These are phyloP conservation scores for Cynopterus brachyotis DNA, from an alignment of 2,113 vertebrate genomes.

Conservation along the genomic window DNA sequence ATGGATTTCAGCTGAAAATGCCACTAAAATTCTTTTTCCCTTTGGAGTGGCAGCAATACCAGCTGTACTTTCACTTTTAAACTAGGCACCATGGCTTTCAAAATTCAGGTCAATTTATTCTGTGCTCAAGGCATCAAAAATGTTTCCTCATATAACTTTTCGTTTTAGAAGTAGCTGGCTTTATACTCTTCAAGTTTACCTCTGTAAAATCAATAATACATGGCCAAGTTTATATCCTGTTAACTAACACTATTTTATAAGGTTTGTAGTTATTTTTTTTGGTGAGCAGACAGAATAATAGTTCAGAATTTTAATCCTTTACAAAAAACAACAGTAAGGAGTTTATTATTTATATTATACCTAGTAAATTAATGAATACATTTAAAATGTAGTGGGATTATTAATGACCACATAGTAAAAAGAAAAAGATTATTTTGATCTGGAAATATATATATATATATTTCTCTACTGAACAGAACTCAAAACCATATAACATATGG, in stretches of 20 bases:
- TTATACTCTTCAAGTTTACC: neutral
- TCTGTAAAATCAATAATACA: neutral
- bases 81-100: neutral
- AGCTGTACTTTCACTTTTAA: neutral
- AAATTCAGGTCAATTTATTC: neutral
- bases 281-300: neutral
- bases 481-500: neutral
- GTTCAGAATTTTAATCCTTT: neutral
- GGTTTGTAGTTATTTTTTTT: neutral
- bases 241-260: neutral
- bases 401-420: neutral
- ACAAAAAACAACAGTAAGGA: neutral
- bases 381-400: conserved; percentile 2
- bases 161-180: neutral
- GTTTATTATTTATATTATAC: neutral
- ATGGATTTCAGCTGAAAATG: neutral
- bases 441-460: neutral
- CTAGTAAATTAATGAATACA: neutral
- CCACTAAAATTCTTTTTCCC: neutral
- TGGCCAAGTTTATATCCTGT: neutral
- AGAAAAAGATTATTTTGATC: neutral
- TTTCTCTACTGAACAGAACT: conserved; percentile 4
- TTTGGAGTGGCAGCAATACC: neutral
- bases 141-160: neutral
- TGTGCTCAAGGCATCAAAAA: neutral